phyloP scores from a whole-genome alignment of 1,140 invertebrate genomes.

The Wasmannia auropunctata region DNA sequence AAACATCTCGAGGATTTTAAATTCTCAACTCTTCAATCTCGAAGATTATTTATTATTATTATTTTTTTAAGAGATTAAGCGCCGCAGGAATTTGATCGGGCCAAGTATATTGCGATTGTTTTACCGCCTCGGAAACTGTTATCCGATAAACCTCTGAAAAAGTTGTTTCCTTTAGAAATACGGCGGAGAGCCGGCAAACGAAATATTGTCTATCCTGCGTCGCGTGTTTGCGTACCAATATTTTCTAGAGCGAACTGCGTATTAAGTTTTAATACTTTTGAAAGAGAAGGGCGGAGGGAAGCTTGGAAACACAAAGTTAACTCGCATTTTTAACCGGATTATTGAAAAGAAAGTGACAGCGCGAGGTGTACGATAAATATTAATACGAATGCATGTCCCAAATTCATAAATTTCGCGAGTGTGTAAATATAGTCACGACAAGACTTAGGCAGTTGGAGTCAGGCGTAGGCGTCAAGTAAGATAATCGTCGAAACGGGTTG shows the following conservation, averaged over 20 bases:
- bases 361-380: background rate
- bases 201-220: slow-evolving; percentile 30
- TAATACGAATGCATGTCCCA: background rate
- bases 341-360: background rate
- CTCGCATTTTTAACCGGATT: background rate
- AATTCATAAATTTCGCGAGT: background rate
- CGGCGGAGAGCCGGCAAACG: background rate
- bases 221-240: slow-evolving; percentile 18
- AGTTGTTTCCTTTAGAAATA: slow-evolving; percentile 29
- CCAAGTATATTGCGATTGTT: slow-evolving; percentile 31
- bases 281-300: background rate
- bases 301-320: background rate
- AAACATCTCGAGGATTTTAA: too few relatives aligned
- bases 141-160: slow-evolving; percentile 12
- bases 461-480: background rate
- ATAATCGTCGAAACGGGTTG: background rate
- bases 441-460: background rate
- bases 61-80: background rate
- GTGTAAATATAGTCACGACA: background rate
- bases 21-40: too few relatives aligned
- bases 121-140: background rate
- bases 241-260: slow-evolving; percentile 30
- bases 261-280: slow-evolving; percentile 14
- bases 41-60: background rate
- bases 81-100: background rate